Evolutionary conservation across 2,797 vertebrate genomes (phyloP), one percentile per base, ranked within the genome.

Genomic region (Ataeniobius toweri): DNA sequence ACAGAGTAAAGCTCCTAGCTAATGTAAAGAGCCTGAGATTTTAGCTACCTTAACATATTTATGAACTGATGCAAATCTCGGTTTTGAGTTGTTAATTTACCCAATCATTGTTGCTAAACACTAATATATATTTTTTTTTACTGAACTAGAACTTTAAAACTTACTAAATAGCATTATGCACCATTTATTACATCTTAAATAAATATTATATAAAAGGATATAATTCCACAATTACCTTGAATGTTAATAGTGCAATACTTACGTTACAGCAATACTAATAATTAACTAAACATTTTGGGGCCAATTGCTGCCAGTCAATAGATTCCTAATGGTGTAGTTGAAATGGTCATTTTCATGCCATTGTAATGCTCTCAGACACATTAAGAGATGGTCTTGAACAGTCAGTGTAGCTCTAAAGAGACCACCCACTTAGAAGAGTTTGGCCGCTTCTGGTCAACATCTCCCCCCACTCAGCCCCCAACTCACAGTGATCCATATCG

Each of bases 391-490:
- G 83, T 83, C 88, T 14, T 76, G 84, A 88, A 84, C 85, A 55
- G 84, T 78, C 78, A 78, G 74, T 22, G 79, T 55, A 22, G 78
- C 83, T 77, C 78, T 20, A 24, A 16, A 51, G 61, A 31, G 93
- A 93, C 92, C 94, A 94, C 94, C 93, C 92, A 94, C 88, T 77
- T 70, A 69, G 90, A 80, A 36, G 75, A 74, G 81, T 85, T 89
- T 84, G 78, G 82, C 83, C 91, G 83, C 85, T 88, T 83, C 83
- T 86, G 74, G 76, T 88, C 82, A 86, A 81, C 85, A 85, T 80
- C 65, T 85, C 86, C 46, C 78, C 77, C 36, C 69, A 61, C 12
- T 6, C 53, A 3, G 67, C n/a, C 41, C 24, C 13, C 41, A 69
- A 9, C 41, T 18, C 44, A 7, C 24, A 48, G 24, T 70, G 44